A percentile compares a stretch with the other conserved stretches of the same genome.
Evolutionary conservation across 2,888 invertebrate species (phyloP).

Genomic region (Automeris io): DNA sequence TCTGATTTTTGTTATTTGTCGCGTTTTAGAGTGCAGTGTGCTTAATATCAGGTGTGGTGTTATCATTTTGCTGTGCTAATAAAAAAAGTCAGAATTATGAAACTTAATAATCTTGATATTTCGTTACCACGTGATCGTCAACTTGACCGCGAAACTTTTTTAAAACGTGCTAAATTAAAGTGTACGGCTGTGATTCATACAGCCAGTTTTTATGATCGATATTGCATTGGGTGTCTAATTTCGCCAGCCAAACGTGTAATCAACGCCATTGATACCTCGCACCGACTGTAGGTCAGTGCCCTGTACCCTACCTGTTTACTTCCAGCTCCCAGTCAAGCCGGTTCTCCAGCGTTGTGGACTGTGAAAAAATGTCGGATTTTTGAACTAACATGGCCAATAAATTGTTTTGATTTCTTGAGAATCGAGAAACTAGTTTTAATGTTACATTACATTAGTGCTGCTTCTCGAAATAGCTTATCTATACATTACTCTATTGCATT

Average conservation of each 20-base stretch:
- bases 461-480: background rate
- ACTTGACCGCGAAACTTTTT: background rate
- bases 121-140: background rate
- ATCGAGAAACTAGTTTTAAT: conserved; percentile 4
- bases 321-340: conserved; percentile 54
- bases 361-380: conserved; percentile 42
- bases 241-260: conserved; percentile 14
- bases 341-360: conserved; percentile 46
- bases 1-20: too few relatives aligned
- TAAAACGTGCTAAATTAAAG: background rate
- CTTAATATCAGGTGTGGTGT: too few relatives aligned
- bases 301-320: conserved; percentile 69
- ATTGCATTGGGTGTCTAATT: conserved; percentile 11
- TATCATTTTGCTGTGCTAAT: too few relatives aligned
- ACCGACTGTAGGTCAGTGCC: conserved; percentile 68
- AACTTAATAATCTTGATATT: too few relatives aligned
- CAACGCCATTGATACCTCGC: conserved; percentile 58
- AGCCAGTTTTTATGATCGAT: conserved; percentile 10
- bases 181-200: background rate
- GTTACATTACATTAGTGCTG: background rate
- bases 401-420: conserved; percentile 16
- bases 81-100: too few relatives aligned
- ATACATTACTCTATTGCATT: background rate
- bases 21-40: too few relatives aligned
- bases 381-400: conserved; percentile 33